Percentiles rank a stretch among this genome's conserved stretches.
Evolutionary conservation across 1,140 invertebrate genomes (phyloP).

Genomic region (Acromyrmex charruanus): DNA sequence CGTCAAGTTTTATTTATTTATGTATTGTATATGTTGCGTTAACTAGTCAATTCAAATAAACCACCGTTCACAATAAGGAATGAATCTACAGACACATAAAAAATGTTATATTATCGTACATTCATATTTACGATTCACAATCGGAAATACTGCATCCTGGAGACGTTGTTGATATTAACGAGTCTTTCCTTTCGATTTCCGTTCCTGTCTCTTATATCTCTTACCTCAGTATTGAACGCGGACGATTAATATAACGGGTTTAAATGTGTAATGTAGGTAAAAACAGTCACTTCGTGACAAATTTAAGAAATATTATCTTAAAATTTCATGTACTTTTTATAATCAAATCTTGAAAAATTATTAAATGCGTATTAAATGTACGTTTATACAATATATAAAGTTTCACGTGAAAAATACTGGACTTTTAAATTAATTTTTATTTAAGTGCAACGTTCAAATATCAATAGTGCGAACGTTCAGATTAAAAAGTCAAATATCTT

Average conservation of each 20-base stretch:
- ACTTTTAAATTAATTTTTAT: not conserved
- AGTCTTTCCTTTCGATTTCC: slow-evolving; percentile 37
- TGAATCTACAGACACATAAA: not conserved
- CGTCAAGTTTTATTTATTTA: not conserved
- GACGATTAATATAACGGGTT: slow-evolving; percentile 32
- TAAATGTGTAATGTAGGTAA: slow-evolving; percentile 58
- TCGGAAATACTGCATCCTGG: slow-evolving; percentile 55
- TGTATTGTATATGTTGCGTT: not conserved
- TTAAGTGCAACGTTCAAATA: not conserved
- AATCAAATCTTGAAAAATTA: not conserved
- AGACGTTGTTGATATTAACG: slow-evolving; percentile 64
- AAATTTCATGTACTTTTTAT: not conserved
- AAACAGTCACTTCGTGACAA: slow-evolving; percentile 1
- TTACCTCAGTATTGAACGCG: slow-evolving; percentile 31
- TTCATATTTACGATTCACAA: slow-evolving; percentile 38
- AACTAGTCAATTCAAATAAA: not conserved
- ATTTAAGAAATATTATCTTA: not conserved
- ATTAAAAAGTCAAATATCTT: slow-evolving; percentile 11
- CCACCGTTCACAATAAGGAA: not conserved
- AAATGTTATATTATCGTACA: slow-evolving; percentile 8
- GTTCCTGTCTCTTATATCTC: slow-evolving; percentile 18
- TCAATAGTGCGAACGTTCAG: not conserved
- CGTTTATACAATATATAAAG: not conserved
- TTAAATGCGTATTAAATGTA: not conserved
- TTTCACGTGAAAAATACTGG: not conserved